Conservation (phyloP, 1,140 invertebrate species). For the Steinernema khuongi region DNA sequence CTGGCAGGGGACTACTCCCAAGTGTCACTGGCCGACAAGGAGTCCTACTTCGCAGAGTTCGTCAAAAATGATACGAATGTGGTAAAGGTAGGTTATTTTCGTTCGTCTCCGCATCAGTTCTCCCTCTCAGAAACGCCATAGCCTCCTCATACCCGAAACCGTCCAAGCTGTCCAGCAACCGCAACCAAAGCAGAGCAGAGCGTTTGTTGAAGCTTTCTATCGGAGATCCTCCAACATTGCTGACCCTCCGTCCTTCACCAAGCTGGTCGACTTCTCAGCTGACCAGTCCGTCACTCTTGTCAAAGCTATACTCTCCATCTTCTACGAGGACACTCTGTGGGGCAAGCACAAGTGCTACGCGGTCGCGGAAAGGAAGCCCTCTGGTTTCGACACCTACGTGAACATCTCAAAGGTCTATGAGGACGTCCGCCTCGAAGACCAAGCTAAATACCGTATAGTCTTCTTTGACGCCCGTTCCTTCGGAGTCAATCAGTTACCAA, state of each 20-base stretch:
- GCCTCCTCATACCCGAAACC: too few species aligned
- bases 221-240: background rate
- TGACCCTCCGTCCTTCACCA: background rate
- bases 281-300: background rate
- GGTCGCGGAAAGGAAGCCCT: background rate
- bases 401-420: background rate
- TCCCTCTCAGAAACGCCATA: too few species aligned
- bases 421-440: background rate
- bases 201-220: background rate
- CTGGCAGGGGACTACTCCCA: background rate
- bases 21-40: background rate
- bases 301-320: background rate
- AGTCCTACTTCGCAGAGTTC: background rate
- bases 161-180: too few species aligned
- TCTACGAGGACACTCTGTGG: background rate
- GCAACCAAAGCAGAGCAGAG: background rate
- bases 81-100: too few species aligned
- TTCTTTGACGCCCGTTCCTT: background rate
- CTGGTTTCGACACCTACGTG: background rate
- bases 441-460: background rate
- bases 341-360: background rate
- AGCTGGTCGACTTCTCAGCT: background rate
- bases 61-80: background rate
- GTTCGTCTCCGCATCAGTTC: too few species aligned
- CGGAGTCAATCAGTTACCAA: background rate